These are phyloP conservation scores for Herminia tarsipennalis DNA, from an alignment of 2,888 invertebrate genomes.

Conservation along the genomic window DNA sequence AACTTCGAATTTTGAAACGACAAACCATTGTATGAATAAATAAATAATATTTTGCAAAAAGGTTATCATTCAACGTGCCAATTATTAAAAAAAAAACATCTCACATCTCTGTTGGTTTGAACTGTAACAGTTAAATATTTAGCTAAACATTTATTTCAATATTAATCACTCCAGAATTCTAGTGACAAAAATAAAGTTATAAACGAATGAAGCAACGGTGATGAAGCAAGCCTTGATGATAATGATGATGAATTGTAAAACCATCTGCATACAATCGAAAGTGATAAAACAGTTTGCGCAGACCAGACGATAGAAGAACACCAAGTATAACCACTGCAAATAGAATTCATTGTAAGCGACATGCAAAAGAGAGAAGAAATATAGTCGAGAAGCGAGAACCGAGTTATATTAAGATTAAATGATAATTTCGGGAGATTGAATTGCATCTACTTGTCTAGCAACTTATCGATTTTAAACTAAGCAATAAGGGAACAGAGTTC, in stretches of 20 bases:
- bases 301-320: conserved; percentile 11
- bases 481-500: too few relatives aligned
- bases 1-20: too few relatives aligned
- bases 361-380: conserved; percentile 24
- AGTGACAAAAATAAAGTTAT: conserved; percentile 7
- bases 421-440: conserved; percentile 26
- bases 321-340: conserved; percentile 15
- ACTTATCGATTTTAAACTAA: neutral
- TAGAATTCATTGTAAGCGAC: conserved; percentile 14
- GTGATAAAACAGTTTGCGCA: conserved; percentile 8
- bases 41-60: neutral
- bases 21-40: neutral
- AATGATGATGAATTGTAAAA: conserved; percentile 5
- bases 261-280: conserved; percentile 13
- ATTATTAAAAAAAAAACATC: neutral
- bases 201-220: conserved; percentile 28
- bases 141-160: neutral
- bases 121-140: neutral
- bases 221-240: conserved; percentile 26
- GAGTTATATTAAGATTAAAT: too few relatives aligned
- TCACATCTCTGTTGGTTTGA: neutral
- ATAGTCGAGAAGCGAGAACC: conserved; percentile 29
- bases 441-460: conserved; percentile 15
- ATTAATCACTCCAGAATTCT: conserved; percentile 5
- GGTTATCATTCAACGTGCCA: neutral